Conservation (phyloP, 2,113 vertebrate genomes). For the Forbesichthys papilliferus region DNA sequence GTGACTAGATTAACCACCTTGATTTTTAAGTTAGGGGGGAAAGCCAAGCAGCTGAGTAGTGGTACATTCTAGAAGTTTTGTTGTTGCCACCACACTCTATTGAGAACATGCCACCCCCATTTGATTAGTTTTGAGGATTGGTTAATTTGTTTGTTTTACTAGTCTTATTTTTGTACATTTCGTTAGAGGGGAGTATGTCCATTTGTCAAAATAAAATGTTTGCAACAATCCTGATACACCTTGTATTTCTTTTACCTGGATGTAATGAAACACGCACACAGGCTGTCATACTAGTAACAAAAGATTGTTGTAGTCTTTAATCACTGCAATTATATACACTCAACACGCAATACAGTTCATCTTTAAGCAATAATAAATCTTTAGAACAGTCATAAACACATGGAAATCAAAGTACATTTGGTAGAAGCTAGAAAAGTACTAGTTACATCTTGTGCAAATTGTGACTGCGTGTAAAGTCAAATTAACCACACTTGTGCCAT, state of each 20-base stretch:
- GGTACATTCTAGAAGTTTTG: constrained; percentile 47
- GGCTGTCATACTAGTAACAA: neutral
- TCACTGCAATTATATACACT: constrained; percentile 31
- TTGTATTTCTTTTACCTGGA: neutral
- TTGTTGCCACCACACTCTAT: constrained; percentile 45
- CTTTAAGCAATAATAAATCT: constrained; percentile 27
- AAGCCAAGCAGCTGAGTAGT: constrained; percentile 63
- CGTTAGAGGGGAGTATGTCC: constrained; percentile 74
- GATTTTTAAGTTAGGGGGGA: constrained; percentile 75
- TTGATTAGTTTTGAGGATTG: constrained; percentile 42
- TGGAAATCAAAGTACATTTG: constrained; percentile 4
- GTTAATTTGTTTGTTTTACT: constrained; percentile 42
- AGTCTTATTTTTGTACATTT: constrained; percentile 47
- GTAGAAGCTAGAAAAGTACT: constrained; percentile 15
- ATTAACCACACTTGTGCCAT: too few species aligned
- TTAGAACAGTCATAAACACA: constrained; percentile 32
- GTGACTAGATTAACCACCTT: constrained; percentile 70
- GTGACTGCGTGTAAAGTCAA: too few species aligned
- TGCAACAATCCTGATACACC: constrained; percentile 51
- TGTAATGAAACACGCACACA: neutral
- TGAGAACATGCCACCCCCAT: constrained; percentile 40
- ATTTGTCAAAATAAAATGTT: constrained; percentile 75
- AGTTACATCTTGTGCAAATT: neutral
- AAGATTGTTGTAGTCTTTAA: neutral
- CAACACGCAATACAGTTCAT: constrained; percentile 21